Evolutionary conservation across 2,113 vertebrate species (phyloP).

Genomic region (Silurus meridionalis): DNA sequence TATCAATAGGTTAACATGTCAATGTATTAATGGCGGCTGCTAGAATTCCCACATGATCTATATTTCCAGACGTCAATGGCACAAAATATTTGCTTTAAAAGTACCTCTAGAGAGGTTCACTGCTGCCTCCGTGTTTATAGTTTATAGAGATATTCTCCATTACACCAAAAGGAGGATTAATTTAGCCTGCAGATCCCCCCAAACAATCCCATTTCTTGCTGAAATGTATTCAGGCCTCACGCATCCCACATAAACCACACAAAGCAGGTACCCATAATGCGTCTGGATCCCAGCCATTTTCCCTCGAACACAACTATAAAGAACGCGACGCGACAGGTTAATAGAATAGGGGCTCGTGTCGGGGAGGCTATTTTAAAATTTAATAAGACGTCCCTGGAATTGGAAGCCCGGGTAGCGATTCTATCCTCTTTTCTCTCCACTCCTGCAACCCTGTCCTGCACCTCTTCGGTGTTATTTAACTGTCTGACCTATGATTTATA

Average conservation of each 20-base stretch:
- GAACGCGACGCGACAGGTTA: constrained; percentile 32
- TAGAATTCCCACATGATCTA: neutral
- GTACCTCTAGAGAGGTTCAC: neutral
- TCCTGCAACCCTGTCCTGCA: neutral
- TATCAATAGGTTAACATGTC: neutral
- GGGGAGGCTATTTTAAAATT: constrained; percentile 47
- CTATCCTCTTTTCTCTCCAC: constrained; percentile 11
- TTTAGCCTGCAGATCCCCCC: constrained; percentile 27
- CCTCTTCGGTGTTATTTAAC: constrained; percentile 29
- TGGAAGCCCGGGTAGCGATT: constrained; percentile 15
- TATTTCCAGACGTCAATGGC: neutral
- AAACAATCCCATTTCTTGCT: constrained; percentile 38
- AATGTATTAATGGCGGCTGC: neutral
- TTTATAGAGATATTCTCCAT: constrained; percentile 35
- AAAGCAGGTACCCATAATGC: constrained; percentile 37
- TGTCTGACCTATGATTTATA: constrained; percentile 34
- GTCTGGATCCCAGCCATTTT: constrained; percentile 12
- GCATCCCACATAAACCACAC: constrained; percentile 33
- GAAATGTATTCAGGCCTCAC: constrained; percentile 39
- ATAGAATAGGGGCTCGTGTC: constrained; percentile 41
- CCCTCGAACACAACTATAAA: constrained; percentile 42
- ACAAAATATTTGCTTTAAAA: neutral
- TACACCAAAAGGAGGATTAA: constrained; percentile 35
- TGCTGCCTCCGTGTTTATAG: neutral
- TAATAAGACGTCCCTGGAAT: constrained; percentile 41